Conservation (phyloP, 2,113 vertebrate genomes). For the Puntigrus tetrazona region DNA sequence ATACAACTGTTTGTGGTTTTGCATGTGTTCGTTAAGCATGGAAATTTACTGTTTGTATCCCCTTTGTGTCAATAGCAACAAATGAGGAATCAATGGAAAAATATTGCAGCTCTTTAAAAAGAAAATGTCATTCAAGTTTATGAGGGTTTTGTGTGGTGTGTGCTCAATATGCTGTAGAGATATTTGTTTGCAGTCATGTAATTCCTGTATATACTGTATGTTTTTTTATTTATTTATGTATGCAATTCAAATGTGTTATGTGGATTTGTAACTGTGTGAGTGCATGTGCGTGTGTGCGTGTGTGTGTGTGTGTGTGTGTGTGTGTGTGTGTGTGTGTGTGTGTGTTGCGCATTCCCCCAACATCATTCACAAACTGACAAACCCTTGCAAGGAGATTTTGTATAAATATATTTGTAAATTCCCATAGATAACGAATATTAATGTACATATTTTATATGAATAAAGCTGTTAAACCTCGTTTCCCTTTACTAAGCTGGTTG, state of each 20-base stretch:
- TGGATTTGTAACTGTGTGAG: constrained; percentile 43
- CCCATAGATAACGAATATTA: constrained; percentile 69
- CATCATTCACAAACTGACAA: constrained; percentile 65
- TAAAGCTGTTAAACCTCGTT: constrained; percentile 72
- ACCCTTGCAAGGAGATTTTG: constrained; percentile 78
- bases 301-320: neutral
- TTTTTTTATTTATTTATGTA: constrained; percentile 72
- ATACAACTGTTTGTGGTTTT: constrained; percentile 28
- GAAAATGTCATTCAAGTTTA: constrained; percentile 21
- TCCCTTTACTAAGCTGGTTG: constrained; percentile 20
- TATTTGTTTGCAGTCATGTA: constrained; percentile 60
- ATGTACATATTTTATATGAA: constrained; percentile 83
- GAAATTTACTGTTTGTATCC: constrained; percentile 35
- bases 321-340: constrained; percentile 2
- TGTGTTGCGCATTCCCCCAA: no score
- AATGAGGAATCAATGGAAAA: constrained; percentile 16
- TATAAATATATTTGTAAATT: constrained; percentile 83
- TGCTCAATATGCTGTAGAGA: constrained; percentile 49
- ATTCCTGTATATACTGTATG: constrained; percentile 69
- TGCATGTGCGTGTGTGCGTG: constrained; percentile 6
- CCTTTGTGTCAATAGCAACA: constrained; percentile 20
- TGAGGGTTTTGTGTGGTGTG: constrained; percentile 39
- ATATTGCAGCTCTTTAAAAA: neutral
- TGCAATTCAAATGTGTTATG: constrained; percentile 53
- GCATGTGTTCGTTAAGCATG: constrained; percentile 49